phyloP scores from a whole-genome alignment of 1,140 invertebrate species.

The Ridgeia piscesae region DNA sequence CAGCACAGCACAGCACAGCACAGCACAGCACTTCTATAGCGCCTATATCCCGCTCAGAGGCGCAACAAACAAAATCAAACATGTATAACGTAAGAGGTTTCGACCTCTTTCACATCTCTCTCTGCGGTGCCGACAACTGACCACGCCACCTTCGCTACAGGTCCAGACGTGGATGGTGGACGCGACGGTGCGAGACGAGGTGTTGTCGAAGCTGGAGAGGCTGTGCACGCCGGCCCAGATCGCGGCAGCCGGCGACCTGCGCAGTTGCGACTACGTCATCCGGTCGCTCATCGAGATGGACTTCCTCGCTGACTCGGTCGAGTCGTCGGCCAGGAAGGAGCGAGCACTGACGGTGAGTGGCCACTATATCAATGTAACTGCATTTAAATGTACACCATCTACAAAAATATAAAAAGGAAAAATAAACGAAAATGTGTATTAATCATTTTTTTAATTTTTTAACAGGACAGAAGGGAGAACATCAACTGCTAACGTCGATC shows the following conservation, averaged over 20 bases:
- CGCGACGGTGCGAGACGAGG: neutral
- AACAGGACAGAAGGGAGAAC: too few relatives aligned
- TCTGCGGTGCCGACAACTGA: neutral
- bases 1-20: too few relatives aligned
- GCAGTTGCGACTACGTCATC: neutral
- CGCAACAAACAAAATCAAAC: too few relatives aligned
- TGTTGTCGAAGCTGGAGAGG: neutral
- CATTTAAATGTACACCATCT: too few relatives aligned
- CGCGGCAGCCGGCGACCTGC: neutral
- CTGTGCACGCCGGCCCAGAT: neutral
- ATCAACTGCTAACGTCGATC: too few relatives aligned
- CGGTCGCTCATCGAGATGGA: neutral
- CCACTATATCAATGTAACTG: neutral
- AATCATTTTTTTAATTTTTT: too few relatives aligned
- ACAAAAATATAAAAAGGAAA: too few relatives aligned
- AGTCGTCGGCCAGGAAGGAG: neutral
- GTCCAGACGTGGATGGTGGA: neutral
- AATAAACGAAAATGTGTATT: too few relatives aligned
- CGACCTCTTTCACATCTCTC: too few relatives aligned
- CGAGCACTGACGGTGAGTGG: neutral
- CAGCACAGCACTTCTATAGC: too few relatives aligned
- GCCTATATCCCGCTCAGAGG: too few relatives aligned
- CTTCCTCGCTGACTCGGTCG: neutral
- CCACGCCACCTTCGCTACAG: neutral
- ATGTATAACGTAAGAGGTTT: too few relatives aligned